phyloP scores from a whole-genome alignment of 1,140 invertebrate genomes.

The Drosophila nikananu region DNA sequence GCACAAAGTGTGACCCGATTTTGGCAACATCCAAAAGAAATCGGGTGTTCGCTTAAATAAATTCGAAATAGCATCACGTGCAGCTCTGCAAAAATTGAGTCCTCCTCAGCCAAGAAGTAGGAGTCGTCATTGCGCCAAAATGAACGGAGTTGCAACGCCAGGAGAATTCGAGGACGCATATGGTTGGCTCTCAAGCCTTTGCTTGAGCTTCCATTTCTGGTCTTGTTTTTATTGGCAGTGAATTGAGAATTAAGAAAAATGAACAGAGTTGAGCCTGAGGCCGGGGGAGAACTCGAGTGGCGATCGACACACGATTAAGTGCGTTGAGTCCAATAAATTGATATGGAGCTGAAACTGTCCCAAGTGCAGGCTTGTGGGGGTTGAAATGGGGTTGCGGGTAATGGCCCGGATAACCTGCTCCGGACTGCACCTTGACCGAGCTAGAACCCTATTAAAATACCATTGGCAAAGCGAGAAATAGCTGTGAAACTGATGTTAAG shows the following conservation, averaged over 20 bases:
- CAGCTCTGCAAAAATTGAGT: conserved; percentile 7
- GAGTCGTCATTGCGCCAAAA: conserved; percentile 53
- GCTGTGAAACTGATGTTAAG: background rate
- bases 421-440: conserved; percentile 20
- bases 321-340: conserved; percentile 48
- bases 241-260: conserved; percentile 17
- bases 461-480: conserved; percentile 15
- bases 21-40: conserved; percentile 34
- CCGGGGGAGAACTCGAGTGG: background rate
- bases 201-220: background rate
- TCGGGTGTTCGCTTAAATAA: conserved; percentile 27
- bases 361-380: background rate
- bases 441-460: conserved; percentile 47
- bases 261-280: background rate
- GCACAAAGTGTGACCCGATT: conserved; percentile 69
- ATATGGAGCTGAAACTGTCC: conserved; percentile 21
- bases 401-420: background rate
- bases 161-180: conserved; percentile 13
- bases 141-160: conserved; percentile 4
- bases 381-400: too few species aligned
- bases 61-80: conserved; percentile 64
- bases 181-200: too few species aligned
- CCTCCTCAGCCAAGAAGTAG: conserved; percentile 19
- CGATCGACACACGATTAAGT: conserved; percentile 49
- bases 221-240: conserved; percentile 38